Conservation (phyloP, 2,888 invertebrate species). For the Cyclophora albipunctata region DNA sequence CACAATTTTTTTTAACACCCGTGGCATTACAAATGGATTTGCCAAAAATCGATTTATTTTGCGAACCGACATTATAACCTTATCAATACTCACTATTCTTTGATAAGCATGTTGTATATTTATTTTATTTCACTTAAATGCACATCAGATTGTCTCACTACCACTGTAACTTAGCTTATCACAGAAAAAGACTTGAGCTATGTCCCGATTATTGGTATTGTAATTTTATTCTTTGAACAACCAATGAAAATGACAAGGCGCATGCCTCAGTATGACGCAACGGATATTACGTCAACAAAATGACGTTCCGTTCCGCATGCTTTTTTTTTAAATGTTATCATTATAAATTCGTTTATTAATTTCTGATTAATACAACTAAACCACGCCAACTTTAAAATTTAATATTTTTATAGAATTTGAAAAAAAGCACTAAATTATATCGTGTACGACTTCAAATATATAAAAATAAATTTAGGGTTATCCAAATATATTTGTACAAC, state of each 20-base stretch:
- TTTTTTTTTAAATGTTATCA: no score
- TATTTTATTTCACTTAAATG: constrained; percentile 62
- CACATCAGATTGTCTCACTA: constrained; percentile 73
- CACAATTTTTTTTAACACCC: constrained; percentile 28
- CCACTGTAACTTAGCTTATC: constrained; percentile 62
- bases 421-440: no score
- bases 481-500: no score
- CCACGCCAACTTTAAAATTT: no score
- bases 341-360: no score
- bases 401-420: no score
- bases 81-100: constrained; percentile 80
- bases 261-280: constrained; percentile 78
- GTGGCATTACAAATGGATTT: constrained; percentile 34
- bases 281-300: constrained; percentile 75
- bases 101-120: constrained; percentile 79
- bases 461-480: no score
- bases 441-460: no score
- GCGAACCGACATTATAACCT: constrained; percentile 55
- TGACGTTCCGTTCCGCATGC: constrained; percentile 21
- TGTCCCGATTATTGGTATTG: constrained; percentile 60
- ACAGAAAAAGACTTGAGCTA: constrained; percentile 71
- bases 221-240: constrained; percentile 68
- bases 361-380: no score
- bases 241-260: constrained; percentile 75
- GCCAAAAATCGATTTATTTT: constrained; percentile 65